These are phyloP conservation scores for Penelope pileata DNA, from an alignment of 2,113 vertebrate genomes.

Conservation along the genomic window DNA sequence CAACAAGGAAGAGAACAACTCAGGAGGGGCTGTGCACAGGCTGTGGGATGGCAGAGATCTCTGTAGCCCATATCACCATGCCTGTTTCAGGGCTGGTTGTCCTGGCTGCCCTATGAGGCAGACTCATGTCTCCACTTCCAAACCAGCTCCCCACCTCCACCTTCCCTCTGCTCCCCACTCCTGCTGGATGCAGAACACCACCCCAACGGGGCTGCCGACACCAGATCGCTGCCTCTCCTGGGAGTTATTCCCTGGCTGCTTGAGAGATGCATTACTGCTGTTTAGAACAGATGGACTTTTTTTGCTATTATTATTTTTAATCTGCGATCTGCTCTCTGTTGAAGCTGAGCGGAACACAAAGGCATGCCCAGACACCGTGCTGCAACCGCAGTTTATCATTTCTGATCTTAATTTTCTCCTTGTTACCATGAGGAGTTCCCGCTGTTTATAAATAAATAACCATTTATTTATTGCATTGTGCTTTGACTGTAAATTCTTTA, in stretches of 20 bases:
- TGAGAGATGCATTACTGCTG: neutral
- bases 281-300: neutral
- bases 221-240: neutral
- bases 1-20: neutral
- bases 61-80: fast-evolving
- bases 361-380: neutral
- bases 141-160: fast-evolving
- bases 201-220: neutral
- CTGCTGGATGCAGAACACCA: neutral
- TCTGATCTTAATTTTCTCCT: conserved; percentile 12
- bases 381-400: neutral
- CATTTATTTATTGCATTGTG: neutral
- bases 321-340: neutral
- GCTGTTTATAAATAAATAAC: conserved; percentile 29
- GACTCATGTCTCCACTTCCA: neutral
- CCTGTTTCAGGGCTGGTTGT: neutral
- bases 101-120: too few species aligned
- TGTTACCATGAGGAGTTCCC: neutral
- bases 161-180: neutral
- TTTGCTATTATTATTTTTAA: neutral
- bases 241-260: neutral
- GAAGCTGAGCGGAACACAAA: neutral
- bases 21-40: fast-evolving
- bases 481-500: neutral
- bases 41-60: neutral